A percentile compares a stretch with the other conserved stretches of the same genome.
Conservation (phyloP, 2,888 invertebrate species). For the Aquatica leii region DNA sequence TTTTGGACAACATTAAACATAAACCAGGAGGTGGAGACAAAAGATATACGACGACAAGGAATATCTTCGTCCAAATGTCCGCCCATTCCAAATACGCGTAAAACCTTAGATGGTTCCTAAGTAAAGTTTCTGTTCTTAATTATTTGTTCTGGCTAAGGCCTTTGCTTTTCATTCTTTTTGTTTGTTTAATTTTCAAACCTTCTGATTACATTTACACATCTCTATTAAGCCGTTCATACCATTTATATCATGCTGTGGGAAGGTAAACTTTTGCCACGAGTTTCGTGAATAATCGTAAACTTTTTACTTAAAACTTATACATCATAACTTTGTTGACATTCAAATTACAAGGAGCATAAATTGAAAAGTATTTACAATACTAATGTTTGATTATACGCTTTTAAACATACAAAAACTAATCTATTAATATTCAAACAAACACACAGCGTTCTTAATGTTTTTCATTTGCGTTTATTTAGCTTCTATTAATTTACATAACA, state of each 20-base stretch:
- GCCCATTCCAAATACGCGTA: conserved; percentile 63
- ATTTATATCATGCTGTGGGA: conserved; percentile 26
- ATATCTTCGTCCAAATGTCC: conserved; percentile 80
- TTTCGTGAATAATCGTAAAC: no score
- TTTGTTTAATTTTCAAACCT: conserved; percentile 49
- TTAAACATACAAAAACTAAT: no score
- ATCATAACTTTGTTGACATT: no score
- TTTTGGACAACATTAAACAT: conserved; percentile 88
- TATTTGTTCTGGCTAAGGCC: background rate
- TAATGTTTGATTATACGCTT: no score
- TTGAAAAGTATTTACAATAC: no score
- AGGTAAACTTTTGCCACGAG: conserved; percentile 18
- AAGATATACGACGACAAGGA: conserved; percentile 94
- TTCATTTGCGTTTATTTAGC: no score
- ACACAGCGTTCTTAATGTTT: no score
- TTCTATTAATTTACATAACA: no score
- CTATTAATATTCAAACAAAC: no score
- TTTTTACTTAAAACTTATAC: no score
- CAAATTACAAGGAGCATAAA: no score
- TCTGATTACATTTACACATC: conserved; percentile 52
- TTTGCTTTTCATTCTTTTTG: conserved; percentile 4
- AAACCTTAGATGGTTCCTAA: conserved; percentile 65
- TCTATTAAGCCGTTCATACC: conserved; percentile 46
- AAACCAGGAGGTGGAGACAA: conserved; percentile 93
- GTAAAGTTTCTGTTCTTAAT: conserved; percentile 57